A percentile compares a stretch with the other conserved stretches of the same genome.
These are phyloP conservation scores for Eufriesea mexicana DNA, from an alignment of 1,140 invertebrate species.

Conservation along the genomic window DNA sequence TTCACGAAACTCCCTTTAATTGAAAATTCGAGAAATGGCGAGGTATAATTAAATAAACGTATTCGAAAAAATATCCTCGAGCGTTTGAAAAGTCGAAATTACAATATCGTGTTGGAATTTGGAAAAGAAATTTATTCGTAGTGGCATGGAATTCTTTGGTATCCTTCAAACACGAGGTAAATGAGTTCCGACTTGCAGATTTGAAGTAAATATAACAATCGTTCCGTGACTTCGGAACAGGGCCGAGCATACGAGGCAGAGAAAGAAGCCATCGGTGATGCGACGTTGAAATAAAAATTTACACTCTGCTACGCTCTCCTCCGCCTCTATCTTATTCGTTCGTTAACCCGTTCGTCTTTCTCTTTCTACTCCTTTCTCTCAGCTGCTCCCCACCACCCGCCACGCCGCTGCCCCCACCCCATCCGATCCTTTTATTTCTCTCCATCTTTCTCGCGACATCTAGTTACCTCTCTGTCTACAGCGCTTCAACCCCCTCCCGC, in stretches of 20 bases:
- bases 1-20: too few species aligned
- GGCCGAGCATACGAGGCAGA: not conserved
- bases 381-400: too few species aligned
- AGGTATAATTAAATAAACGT: too few species aligned
- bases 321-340: slow-evolving; percentile 8
- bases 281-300: slow-evolving; percentile 25
- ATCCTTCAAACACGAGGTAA: too few species aligned
- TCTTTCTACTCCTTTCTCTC: not conserved
- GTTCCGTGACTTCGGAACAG: not conserved
- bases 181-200: not conserved
- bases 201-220: not conserved
- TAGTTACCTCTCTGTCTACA: not conserved
- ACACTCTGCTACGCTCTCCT: slow-evolving; percentile 1
- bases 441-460: too few species aligned
- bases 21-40: too few species aligned
- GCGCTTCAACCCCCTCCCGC: not conserved
- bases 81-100: too few species aligned
- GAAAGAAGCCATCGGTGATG: not conserved
- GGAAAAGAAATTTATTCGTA: too few species aligned
- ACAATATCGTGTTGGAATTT: too few species aligned
- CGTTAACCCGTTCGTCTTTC: not conserved
- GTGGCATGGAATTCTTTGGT: too few species aligned
- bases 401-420: not conserved
- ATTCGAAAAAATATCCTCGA: too few species aligned
- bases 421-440: slow-evolving; percentile 12